These are phyloP conservation scores for Phaethornis superciliosus DNA, from an alignment of 2,113 vertebrate genomes.

Conservation along the genomic window DNA sequence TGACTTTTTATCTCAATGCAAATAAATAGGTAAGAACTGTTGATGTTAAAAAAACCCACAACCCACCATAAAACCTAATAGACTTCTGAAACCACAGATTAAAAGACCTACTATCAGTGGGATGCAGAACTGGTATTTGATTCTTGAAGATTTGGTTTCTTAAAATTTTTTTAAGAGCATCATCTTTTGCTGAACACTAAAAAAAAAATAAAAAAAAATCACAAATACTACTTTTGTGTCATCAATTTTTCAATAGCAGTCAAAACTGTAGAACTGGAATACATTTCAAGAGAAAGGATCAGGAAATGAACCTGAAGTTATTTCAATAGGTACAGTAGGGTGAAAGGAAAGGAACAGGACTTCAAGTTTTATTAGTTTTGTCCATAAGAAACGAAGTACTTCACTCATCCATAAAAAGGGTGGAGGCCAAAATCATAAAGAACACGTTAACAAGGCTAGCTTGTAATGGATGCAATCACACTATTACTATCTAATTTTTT, in stretches of 20 bases:
- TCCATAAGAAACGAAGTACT: slow-evolving; percentile 1
- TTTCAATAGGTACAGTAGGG: neutral
- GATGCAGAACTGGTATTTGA: neutral
- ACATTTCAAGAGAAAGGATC: slow-evolving; percentile 6
- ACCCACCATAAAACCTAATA: neutral
- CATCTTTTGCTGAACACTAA: neutral
- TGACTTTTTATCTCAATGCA: neutral
- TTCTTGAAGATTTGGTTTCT: accelerated
- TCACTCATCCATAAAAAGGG: neutral
- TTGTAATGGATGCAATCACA: slow-evolving; percentile 31
- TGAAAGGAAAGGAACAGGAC: neutral
- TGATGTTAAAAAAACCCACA: neutral
- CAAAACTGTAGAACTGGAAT: neutral
- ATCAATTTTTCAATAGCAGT: slow-evolving; percentile 8
- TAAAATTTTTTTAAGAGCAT: neutral
- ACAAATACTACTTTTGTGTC: neutral
- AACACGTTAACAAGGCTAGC: slow-evolving; percentile 25
- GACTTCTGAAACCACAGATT: neutral
- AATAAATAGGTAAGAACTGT: neutral
- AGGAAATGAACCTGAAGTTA: neutral
- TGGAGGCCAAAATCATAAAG: neutral
- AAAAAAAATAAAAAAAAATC: neutral
- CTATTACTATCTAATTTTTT: slow-evolving; percentile 37
- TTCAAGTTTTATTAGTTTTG: slow-evolving; percentile 4
- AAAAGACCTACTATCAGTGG: neutral